These are phyloP conservation scores for Mesembrinibis cayennensis DNA, from an alignment of 2,113 vertebrate species.

Conservation along the genomic window DNA sequence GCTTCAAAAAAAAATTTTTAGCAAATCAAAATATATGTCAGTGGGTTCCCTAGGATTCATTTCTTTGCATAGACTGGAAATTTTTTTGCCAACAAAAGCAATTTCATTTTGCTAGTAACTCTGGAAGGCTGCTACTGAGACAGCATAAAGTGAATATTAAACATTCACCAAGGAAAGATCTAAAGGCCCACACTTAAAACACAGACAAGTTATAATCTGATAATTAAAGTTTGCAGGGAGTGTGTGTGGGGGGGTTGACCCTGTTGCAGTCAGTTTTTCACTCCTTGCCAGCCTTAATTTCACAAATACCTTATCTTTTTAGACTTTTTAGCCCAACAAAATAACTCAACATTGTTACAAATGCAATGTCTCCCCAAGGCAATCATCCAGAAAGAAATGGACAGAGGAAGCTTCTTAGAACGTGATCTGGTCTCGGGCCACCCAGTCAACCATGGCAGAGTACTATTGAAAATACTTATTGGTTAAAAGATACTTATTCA, in stretches of 20 bases:
- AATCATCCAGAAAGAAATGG: background rate
- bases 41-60: background rate
- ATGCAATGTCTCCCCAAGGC: background rate
- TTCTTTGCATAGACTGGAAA: background rate
- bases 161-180: background rate
- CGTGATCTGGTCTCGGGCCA: background rate
- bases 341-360: background rate
- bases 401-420: background rate
- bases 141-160: conserved; percentile 1
- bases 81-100: conserved; percentile 1
- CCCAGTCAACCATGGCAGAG: background rate
- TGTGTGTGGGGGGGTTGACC: background rate
- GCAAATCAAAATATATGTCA: conserved; percentile 12
- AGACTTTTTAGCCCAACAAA: background rate
- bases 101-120: background rate
- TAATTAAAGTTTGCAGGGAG: background rate
- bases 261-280: background rate
- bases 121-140: background rate
- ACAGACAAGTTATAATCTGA: background rate
- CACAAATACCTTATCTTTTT: background rate
- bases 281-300: background rate
- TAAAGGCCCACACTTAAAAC: background rate
- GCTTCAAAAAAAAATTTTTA: background rate
- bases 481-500: background rate
- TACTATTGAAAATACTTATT: background rate